Evolutionary conservation across 1,140 invertebrate species (phyloP).

Genomic region (Zaprionus kolodkinae): DNA sequence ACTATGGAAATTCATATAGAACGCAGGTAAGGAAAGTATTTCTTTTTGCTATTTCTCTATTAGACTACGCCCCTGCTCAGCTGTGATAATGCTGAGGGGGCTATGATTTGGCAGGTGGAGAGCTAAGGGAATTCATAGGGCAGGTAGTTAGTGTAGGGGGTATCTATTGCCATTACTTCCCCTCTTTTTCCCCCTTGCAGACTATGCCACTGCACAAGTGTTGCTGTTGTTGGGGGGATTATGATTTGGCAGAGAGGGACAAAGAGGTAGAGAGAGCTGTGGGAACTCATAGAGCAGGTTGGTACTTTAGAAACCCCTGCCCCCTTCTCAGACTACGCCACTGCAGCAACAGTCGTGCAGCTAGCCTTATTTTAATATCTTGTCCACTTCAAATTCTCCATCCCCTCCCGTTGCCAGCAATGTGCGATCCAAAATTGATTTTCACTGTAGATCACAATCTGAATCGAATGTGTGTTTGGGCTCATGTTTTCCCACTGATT

Average conservation of each 20-base stretch:
- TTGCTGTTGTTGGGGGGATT: neutral
- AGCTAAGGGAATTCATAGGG: no score
- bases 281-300: neutral
- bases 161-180: no score
- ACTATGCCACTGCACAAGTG: no score
- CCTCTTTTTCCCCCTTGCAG: no score
- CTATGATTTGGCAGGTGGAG: no score
- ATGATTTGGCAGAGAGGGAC: neutral
- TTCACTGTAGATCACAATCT: conserved; percentile 47
- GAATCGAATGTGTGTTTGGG: conserved; percentile 26
- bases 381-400: neutral
- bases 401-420: neutral
- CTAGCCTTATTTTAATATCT: neutral
- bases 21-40: no score
- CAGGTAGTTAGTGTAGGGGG: no score
- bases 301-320: no score
- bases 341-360: neutral
- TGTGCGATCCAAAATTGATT: conserved; percentile 51
- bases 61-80: no score
- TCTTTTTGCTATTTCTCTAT: no score
- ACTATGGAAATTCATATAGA: no score
- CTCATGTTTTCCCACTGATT: conserved; percentile 58
- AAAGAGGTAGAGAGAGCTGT: neutral
- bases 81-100: no score
- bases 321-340: conserved; percentile 9